A percentile compares a stretch with the other conserved stretches of the same genome.
Evolutionary conservation across 2,113 vertebrate species (phyloP).

Genomic region (Limnothrissa miodon): DNA sequence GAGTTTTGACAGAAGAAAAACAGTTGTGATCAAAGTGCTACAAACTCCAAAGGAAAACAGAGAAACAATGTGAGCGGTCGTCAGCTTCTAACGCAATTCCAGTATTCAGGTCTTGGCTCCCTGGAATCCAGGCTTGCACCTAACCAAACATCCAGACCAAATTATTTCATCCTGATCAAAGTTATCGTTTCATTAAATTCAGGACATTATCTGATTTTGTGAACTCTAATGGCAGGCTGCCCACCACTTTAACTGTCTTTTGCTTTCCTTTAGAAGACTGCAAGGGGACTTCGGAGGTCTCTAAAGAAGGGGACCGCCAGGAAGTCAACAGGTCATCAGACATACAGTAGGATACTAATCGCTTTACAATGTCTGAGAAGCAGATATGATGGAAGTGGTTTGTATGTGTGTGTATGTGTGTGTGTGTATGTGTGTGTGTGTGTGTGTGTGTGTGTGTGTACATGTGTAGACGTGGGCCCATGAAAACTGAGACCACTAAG

Average conservation of each 20-base stretch:
- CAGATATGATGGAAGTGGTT: background rate
- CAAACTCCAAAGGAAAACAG: background rate
- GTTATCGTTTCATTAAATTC: background rate
- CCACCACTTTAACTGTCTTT: background rate
- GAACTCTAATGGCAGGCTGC: background rate
- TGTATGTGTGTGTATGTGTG: background rate
- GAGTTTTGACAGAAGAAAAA: constrained; percentile 12
- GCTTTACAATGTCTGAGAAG: background rate
- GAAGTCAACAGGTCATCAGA: background rate
- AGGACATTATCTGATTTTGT: background rate
- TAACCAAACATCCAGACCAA: constrained; percentile 1
- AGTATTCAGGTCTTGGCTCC: background rate
- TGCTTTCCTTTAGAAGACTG: background rate
- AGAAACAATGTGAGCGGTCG: background rate
- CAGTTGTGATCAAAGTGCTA: constrained; percentile 13
- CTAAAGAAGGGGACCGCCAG: background rate
- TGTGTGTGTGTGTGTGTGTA: no score
- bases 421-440: no score
- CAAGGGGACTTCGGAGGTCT: background rate
- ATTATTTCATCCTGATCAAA: constrained; percentile 9
- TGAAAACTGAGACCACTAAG: background rate
- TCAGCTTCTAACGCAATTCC: background rate
- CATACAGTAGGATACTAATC: background rate
- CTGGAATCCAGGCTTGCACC: background rate
- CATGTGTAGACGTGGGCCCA: background rate